Base-by-base conservation (phyloP, 2,113 vertebrate genomes). In the Ophiodon elongatus region DNA sequence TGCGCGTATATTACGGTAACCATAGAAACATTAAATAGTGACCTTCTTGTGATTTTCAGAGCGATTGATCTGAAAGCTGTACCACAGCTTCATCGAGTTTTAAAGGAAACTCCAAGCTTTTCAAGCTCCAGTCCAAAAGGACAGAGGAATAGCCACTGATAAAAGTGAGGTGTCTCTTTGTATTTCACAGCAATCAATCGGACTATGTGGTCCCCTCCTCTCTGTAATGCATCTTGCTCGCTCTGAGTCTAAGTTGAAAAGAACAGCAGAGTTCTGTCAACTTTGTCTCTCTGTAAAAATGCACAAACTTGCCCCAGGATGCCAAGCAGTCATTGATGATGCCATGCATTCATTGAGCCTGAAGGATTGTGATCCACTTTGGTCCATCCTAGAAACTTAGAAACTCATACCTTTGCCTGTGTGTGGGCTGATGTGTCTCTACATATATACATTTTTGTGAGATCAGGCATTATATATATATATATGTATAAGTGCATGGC, bases 31-130 rank as follows among this genome's bases (percentile, higher is more conserved):
- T 65, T 31, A 41, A 52, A 29, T 60, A 37, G 63, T 82, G 83
- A 89, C 82, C 76, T 88, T 80, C 54, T 80, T 70, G 79, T 76
- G 57, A 84, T 84, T 87, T 74, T 85, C 72, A 73, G 54, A 77
- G 47, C 45, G 68, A 73, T 84, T 82, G 84, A 91, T 88, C 64
- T 23, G 33, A 21, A 87, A 79, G 35, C 29, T 41, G 41, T 33
- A 54, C 11, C 27, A n/a, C 41, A 14, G 60, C 69, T 63, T 75
- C 63, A 43, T 45, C 71, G 31, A 68, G 45, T 45, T 71, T 80
- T 69, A 64, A 45, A 83, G 43, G 59, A 25, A 80, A 81, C 1
- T 25, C 27, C 2, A 6, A 25, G 50, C 64, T 52, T 83, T 90
- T 71, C 3, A 72, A 72, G 65, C 70, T 65, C 5, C 69, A 45